Base-by-base conservation (phyloP, 2,797 vertebrate genomes). In the Sciurus carolinensis region DNA sequence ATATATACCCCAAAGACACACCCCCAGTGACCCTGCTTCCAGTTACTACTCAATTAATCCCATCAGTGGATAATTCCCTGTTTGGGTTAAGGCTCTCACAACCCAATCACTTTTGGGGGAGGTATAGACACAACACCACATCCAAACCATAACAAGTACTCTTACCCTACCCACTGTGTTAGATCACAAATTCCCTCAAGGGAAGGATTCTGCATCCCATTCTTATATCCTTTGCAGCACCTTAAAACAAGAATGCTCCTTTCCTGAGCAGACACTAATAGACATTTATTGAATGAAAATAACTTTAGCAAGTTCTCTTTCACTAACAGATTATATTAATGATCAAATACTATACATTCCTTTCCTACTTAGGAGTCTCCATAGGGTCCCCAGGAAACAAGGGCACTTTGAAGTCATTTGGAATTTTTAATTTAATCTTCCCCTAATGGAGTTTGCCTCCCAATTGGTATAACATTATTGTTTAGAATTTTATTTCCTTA, bases 321-420 rank as follows among this genome's bases (percentile, higher is more conserved):
- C 77, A 62, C 54, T 73, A 79, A 87, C 44, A 77, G 12, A 82
- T 42, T 57, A 67, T 44, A 75, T 93, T 77, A 57, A 82, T 79
- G 14, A 98, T 77, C 96, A 98, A 98, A 82, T 93, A 94, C 15
- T 96, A 33, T 52, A 24, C 33, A 39, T 96, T 97, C 72, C 82
- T 89, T 90, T 98, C 98, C 87, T 94, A 96, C 84, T 98, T 66
- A 7, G 15, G 28, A 98, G 97, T 98, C 91, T 93, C 95, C 97
- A 94, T 97, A 96, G 95, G 98, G 97, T 97, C 47, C 87, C 86
- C 89, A 93, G 75, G 75, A 96, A 97, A 97, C 93, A 98, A 98
- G 95, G 97, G 75, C 94, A 97, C 30, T 97, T 97, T 96, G 91
- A 98, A 98, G 97, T 98, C 79, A 97, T 96, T 98, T 95, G 90